phyloP scores from a whole-genome alignment of 2,888 invertebrate species.

The Volucella zonaria region DNA sequence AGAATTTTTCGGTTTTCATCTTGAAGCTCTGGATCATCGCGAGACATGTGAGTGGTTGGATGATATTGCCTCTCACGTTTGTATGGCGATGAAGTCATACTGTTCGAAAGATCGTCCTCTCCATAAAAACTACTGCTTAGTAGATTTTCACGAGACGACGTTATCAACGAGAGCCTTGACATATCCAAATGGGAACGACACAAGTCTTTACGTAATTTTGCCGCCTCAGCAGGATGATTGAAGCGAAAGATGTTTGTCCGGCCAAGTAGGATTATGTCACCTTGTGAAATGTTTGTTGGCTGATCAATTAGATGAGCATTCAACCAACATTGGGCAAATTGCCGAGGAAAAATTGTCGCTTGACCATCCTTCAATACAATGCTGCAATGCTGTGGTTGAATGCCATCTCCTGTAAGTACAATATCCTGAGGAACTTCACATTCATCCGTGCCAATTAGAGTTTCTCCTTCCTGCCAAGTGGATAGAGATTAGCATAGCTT shows the following conservation, averaged over 20 bases:
- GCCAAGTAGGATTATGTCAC: conserved; percentile 90
- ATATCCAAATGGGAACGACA: conserved; percentile 89
- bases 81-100: conserved; percentile 77
- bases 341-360: conserved; percentile 89
- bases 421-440: conserved; percentile 88
- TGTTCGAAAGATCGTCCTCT: conserved; percentile 79
- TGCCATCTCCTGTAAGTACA: conserved; percentile 89
- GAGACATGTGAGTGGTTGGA: conserved; percentile 80
- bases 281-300: conserved; percentile 91
- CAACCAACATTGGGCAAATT: conserved; percentile 91
- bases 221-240: conserved; percentile 95
- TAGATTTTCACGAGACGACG: conserved; percentile 88
- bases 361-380: conserved; percentile 88
- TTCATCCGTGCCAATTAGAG: conserved; percentile 91
- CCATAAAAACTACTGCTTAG: conserved; percentile 82
- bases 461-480: conserved; percentile 89
- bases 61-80: conserved; percentile 81
- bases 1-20: conserved; percentile 87
- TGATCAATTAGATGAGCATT: conserved; percentile 91
- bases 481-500: too few species aligned
- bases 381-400: conserved; percentile 90
- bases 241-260: conserved; percentile 93
- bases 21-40: conserved; percentile 86
- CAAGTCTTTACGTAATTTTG: conserved; percentile 89
- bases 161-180: conserved; percentile 91